Conservation (phyloP, 1,140 invertebrate species). For the Brachionus paranguensis region DNA sequence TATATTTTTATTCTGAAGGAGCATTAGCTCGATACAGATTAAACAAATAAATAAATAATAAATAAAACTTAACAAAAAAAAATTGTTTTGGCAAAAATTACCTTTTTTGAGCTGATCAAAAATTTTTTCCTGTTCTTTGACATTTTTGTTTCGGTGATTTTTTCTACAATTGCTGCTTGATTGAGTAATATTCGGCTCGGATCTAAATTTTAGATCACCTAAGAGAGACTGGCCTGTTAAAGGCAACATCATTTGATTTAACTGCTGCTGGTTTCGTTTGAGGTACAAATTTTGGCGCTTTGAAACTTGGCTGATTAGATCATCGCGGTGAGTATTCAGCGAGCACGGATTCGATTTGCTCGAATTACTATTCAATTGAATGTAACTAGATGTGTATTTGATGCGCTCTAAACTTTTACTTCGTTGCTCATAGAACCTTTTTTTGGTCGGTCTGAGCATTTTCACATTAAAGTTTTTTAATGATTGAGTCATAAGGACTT, state of each 20-base stretch:
- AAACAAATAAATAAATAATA: too few species aligned
- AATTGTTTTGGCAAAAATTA: background rate
- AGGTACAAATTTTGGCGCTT: slow-evolving; percentile 20
- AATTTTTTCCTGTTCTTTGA: background rate
- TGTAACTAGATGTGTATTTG: slow-evolving; percentile 5
- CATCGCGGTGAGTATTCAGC: background rate
- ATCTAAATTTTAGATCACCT: background rate
- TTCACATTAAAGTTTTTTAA: background rate
- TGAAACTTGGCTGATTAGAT: background rate
- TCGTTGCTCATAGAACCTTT: slow-evolving; percentile 1
- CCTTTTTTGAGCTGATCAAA: slow-evolving; percentile 5
- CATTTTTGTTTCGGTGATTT: background rate
- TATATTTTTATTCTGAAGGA: too few species aligned
- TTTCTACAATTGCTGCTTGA: background rate
- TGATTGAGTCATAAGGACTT: background rate
- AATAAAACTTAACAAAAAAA: too few species aligned
- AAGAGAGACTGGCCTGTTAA: background rate
- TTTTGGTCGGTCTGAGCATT: background rate
- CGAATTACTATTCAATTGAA: background rate
- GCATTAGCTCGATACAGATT: too few species aligned
- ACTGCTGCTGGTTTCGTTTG: background rate
- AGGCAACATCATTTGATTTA: background rate
- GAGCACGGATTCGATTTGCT: slow-evolving; percentile 8
- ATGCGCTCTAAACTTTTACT: slow-evolving; percentile 21
- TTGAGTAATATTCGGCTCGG: background rate